These are phyloP conservation scores for Rhinopomastus cyanomelas DNA, from an alignment of 2,113 vertebrate species.

Conservation along the genomic window DNA sequence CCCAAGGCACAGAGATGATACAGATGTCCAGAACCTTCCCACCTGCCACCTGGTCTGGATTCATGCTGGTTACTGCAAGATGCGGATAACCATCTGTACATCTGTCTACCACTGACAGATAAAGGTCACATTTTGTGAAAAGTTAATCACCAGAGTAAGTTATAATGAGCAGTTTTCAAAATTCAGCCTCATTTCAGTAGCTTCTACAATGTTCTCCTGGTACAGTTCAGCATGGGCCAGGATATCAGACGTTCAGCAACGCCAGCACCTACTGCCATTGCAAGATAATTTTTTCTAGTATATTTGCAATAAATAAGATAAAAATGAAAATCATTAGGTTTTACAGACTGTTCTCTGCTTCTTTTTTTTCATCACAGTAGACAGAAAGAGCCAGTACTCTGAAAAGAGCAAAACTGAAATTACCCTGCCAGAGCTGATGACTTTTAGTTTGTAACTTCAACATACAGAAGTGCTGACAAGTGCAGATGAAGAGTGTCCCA, in stretches of 20 bases:
- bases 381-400: neutral
- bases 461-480: neutral
- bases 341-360: neutral
- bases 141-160: neutral
- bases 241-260: neutral
- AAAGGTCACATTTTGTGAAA: neutral
- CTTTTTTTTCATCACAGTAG: neutral
- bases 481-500: neutral
- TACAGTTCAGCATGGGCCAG: neutral
- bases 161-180: neutral
- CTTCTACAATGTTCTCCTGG: neutral
- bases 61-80: neutral
- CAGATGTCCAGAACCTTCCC: neutral
- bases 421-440: neutral
- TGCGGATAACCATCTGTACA: neutral
- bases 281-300: neutral
- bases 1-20: neutral
- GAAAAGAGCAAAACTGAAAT: neutral
- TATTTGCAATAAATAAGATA: neutral
- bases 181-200: neutral
- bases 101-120: neutral
- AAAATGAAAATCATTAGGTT: neutral
- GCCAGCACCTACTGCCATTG: neutral
- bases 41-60: neutral
- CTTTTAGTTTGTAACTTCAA: neutral